A percentile compares a stretch with the other conserved stretches of the same genome.
Evolutionary conservation across 2,113 vertebrate genomes (phyloP).

Genomic region (Balaeniceps rex): DNA sequence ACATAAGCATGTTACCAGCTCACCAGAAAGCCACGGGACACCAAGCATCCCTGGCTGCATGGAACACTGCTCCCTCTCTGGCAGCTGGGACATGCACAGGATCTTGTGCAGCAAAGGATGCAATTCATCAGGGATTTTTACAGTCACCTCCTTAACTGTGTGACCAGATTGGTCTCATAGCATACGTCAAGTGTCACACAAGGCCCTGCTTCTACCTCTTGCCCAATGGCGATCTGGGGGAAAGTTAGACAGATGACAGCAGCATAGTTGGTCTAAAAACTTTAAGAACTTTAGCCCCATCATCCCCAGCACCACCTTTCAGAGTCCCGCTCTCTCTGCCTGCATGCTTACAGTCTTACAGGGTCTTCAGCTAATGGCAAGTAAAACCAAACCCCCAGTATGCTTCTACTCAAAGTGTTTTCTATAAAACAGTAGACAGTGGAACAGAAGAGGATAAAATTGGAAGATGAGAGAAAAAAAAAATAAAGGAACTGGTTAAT

Average conservation of each 20-base stretch:
- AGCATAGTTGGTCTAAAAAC: not conserved
- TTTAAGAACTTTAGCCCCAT: not conserved
- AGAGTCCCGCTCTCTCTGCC: not conserved
- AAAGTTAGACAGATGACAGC: not conserved
- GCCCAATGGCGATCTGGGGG: fast-evolving
- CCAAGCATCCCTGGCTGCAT: not conserved
- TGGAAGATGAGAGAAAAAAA: not conserved
- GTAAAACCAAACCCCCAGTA: not conserved
- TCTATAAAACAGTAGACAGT: not conserved
- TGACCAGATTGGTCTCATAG: not conserved
- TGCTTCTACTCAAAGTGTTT: not conserved
- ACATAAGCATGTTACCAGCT: not conserved
- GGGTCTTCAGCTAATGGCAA: not conserved
- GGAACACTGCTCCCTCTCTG: not conserved
- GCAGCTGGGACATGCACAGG: not conserved
- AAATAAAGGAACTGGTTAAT: not conserved
- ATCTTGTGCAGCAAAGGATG: not conserved
- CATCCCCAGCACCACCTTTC: not conserved
- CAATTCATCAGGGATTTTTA: not conserved
- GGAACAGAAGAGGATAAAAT: not conserved
- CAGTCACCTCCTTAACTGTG: not conserved
- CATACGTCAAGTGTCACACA: not conserved
- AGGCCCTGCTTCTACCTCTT: not conserved
- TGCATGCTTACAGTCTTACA: not conserved
- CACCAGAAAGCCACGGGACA: not conserved